These are phyloP conservation scores for Petrocephalus zakoni DNA, from an alignment of 2,113 vertebrate genomes.

Conservation along the genomic window DNA sequence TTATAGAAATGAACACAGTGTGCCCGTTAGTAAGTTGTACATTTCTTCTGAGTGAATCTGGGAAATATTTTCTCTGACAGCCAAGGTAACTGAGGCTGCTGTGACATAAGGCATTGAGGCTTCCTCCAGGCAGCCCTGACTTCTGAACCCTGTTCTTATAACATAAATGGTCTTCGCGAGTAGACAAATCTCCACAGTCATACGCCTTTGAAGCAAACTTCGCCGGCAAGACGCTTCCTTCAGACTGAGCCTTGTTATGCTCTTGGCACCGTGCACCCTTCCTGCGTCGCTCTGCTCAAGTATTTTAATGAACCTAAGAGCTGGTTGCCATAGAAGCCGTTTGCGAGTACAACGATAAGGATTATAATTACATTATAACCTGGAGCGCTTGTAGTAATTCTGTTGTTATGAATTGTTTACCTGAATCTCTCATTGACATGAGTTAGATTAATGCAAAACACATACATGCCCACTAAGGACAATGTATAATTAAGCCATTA, in stretches of 20 bases:
- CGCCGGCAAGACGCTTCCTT: neutral
- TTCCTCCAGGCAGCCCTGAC: neutral
- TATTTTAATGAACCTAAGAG: conserved; percentile 27
- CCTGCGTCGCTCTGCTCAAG: conserved; percentile 15
- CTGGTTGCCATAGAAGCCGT: conserved; percentile 34
- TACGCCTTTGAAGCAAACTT: neutral
- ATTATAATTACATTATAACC: conserved; percentile 26
- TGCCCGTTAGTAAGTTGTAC: neutral
- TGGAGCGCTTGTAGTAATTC: neutral
- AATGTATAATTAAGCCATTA: neutral
- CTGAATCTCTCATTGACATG: neutral
- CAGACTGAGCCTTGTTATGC: neutral
- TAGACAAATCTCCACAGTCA: neutral
- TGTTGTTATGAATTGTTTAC: neutral
- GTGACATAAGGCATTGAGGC: neutral
- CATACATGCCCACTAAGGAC: neutral
- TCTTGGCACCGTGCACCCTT: conserved; percentile 15
- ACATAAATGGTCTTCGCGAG: neutral
- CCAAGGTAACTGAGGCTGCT: neutral
- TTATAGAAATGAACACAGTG: neutral
- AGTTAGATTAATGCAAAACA: neutral
- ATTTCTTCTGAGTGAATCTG: neutral
- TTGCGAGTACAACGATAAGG: neutral
- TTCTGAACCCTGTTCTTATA: neutral
- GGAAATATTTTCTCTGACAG: neutral